These are phyloP conservation scores for Tenthredo notha DNA, from an alignment of 2,888 invertebrate genomes.

Conservation along the genomic window DNA sequence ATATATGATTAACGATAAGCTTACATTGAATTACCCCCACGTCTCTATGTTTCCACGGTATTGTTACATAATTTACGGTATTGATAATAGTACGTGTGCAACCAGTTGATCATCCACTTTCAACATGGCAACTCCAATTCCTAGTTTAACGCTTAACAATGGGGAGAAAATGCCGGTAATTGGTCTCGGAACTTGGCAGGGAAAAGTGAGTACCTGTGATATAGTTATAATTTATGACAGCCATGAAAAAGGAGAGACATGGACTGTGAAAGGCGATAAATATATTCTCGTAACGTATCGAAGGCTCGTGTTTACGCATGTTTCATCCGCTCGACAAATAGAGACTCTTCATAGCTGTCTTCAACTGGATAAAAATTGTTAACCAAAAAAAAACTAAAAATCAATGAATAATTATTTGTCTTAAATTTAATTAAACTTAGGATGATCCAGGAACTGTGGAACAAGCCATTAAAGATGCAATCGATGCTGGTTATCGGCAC, in stretches of 20 bases:
- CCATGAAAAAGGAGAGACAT: background rate
- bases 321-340: background rate
- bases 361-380: background rate
- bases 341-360: background rate
- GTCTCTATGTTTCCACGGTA: background rate
- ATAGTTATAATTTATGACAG: background rate
- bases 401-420: background rate
- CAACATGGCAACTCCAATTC: conserved; percentile 19
- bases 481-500: conserved; percentile 84
- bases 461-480: conserved; percentile 80
- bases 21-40: background rate
- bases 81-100: background rate
- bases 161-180: conserved; percentile 84
- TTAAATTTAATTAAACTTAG: conserved; percentile 65
- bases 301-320: background rate
- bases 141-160: conserved; percentile 81
- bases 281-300: background rate
- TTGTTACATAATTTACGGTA: too few relatives aligned
- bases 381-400: background rate
- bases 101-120: background rate
- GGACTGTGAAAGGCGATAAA: background rate
- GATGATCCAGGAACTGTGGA: conserved; percentile 76
- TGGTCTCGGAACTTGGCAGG: conserved; percentile 90
- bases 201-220: conserved; percentile 78
- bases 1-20: background rate